Evolutionary conservation across 2,797 vertebrate genomes (phyloP).

Genomic region (Chaetophractus vellerosus): DNA sequence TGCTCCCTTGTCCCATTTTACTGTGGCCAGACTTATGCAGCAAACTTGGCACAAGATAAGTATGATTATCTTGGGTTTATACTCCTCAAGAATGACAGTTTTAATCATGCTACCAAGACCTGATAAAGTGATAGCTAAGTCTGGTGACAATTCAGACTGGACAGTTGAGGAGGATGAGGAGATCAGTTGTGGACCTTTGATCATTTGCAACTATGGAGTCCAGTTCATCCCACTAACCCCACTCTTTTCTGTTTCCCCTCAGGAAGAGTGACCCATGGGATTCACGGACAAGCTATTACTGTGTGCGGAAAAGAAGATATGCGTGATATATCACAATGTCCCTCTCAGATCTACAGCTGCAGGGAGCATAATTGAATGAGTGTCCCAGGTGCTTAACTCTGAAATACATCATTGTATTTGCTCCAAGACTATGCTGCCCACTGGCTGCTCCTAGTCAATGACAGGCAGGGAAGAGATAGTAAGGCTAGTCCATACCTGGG

Average conservation of each 20-base stretch:
- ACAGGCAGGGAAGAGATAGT: not conserved
- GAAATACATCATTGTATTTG: not conserved
- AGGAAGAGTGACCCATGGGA: not conserved
- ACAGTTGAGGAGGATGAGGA: not conserved
- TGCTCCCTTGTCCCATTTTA: not conserved
- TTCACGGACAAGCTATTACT: not conserved
- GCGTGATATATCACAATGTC: not conserved
- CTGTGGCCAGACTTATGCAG: not conserved
- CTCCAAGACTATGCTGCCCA: not conserved
- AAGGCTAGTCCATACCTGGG: not conserved
- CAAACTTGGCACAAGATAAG: not conserved
- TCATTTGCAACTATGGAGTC: not conserved
- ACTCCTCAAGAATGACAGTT: not conserved
- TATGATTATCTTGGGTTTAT: not conserved
- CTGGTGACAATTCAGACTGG: not conserved
- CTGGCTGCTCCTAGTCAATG: not conserved
- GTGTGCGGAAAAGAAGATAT: not conserved
- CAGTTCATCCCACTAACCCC: not conserved
- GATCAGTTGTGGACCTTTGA: not conserved
- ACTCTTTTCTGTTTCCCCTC: not conserved
- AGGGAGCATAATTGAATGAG: not conserved
- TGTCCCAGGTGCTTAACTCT: not conserved
- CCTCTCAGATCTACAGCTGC: not conserved
- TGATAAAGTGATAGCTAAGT: not conserved
- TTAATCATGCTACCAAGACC: not conserved